Evolutionary conservation across 2,113 vertebrate genomes (phyloP).

Genomic region (Stigmatopora nigra): DNA sequence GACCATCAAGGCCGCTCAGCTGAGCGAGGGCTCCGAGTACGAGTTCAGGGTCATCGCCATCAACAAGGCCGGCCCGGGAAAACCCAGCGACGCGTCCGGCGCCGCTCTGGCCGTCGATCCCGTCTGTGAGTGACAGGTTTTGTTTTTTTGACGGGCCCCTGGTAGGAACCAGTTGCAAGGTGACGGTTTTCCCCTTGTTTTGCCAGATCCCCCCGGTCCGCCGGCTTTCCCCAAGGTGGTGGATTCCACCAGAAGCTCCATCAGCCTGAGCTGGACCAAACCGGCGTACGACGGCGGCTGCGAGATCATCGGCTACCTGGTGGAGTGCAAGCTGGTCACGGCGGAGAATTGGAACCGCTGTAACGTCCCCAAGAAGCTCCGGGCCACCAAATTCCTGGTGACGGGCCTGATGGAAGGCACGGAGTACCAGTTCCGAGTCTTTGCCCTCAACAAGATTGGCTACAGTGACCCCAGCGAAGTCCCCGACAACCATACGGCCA

Average conservation of each 20-base stretch:
- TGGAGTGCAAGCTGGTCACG: constrained; percentile 84
- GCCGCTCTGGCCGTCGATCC: constrained; percentile 86
- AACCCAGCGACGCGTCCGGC: constrained; percentile 88
- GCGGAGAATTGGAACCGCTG: constrained; percentile 87
- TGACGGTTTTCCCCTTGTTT: neutral
- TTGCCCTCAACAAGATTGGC: constrained; percentile 91
- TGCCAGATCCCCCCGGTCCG: constrained; percentile 91
- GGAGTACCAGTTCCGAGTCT: constrained; percentile 92
- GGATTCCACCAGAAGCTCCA: constrained; percentile 83
- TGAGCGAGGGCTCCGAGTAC: constrained; percentile 91
- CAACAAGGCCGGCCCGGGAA: constrained; percentile 94
- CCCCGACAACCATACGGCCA: constrained; percentile 85
- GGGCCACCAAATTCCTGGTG: constrained; percentile 81
- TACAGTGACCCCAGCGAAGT: constrained; percentile 94
- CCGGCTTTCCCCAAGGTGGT: constrained; percentile 93
- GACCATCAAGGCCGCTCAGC: constrained; percentile 85
- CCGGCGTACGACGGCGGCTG: constrained; percentile 96
- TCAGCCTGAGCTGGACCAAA: constrained; percentile 92
- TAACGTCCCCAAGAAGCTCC: constrained; percentile 89
- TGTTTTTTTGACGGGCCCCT: neutral
- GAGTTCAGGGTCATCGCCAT: constrained; percentile 92
- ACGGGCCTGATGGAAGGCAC: constrained; percentile 81
- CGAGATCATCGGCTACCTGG: constrained; percentile 91
- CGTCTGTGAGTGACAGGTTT: constrained; percentile 86
- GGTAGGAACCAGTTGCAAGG: neutral